These are phyloP conservation scores for Triplophysa siluroides DNA, from an alignment of 2,113 vertebrate species.

Conservation along the genomic window DNA sequence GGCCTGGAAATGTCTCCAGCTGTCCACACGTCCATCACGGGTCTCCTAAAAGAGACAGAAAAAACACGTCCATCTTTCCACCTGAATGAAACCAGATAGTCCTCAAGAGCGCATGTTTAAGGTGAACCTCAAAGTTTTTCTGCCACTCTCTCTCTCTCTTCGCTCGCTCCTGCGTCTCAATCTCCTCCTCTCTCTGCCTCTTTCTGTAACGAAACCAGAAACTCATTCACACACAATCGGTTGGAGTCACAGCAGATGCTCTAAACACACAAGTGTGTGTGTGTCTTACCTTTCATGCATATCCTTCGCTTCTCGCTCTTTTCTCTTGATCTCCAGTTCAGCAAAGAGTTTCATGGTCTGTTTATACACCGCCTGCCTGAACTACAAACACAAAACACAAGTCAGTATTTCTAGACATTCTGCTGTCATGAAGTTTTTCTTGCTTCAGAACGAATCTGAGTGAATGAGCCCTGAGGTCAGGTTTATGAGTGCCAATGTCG, in stretches of 20 bases:
- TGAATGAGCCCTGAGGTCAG: too few species aligned
- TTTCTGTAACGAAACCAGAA: constrained; percentile 76
- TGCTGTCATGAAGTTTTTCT: too few species aligned
- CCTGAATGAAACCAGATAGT: too few species aligned
- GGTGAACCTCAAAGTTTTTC: constrained; percentile 94
- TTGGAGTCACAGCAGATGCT: not conserved
- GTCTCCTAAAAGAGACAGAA: constrained; percentile 78
- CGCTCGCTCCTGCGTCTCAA: constrained; percentile 91
- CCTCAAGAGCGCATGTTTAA: too few species aligned
- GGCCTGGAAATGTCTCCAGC: constrained; percentile 95
- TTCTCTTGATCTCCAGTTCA: constrained; percentile 98
- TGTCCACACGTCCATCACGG: constrained; percentile 95
- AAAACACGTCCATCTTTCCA: not conserved
- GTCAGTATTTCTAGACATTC: not conserved
- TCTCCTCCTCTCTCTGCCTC: constrained; percentile 95
- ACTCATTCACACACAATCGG: too few species aligned
- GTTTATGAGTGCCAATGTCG: too few species aligned
- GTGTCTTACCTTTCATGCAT: constrained; percentile 94
- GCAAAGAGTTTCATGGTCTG: constrained; percentile 99
- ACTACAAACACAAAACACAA: constrained; percentile 71
- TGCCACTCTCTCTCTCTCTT: constrained; percentile 97
- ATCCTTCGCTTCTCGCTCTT: constrained; percentile 98
- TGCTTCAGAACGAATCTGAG: too few species aligned
- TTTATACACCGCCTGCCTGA: constrained; percentile 96
- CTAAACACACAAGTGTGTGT: not conserved